A percentile compares a stretch with the other conserved stretches of the same genome.
phyloP scores from a whole-genome alignment of 2,888 invertebrate species.

The Epistrophella euchroma region DNA sequence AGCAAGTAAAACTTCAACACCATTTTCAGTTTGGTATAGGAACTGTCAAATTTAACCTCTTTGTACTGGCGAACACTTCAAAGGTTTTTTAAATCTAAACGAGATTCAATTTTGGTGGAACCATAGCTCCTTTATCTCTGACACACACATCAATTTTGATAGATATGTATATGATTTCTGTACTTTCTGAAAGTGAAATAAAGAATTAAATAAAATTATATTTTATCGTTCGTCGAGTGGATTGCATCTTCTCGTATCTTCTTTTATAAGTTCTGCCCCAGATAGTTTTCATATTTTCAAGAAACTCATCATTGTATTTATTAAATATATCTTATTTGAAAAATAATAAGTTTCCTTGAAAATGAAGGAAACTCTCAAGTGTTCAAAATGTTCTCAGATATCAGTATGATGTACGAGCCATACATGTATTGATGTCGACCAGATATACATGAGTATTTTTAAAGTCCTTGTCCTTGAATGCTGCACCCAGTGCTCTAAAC shows the following conservation, averaged over 20 bases:
- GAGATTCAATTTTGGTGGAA: too few relatives aligned
- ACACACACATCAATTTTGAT: too few relatives aligned
- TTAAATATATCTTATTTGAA: not conserved
- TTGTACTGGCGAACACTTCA: too few relatives aligned
- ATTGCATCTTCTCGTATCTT: constrained; percentile 10
- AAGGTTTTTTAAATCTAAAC: too few relatives aligned
- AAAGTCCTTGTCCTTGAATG: constrained; percentile 21
- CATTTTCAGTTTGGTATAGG: too few relatives aligned
- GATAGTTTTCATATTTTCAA: constrained; percentile 6
- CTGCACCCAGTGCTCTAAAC: not conserved
- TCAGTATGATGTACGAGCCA: not conserved
- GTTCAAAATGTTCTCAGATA: constrained; percentile 11
- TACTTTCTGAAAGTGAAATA: too few relatives aligned
- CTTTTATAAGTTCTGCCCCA: not conserved
- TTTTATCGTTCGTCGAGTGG: not conserved
- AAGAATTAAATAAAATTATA: not conserved
- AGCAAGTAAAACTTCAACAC: too few relatives aligned
- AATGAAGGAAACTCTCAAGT: constrained; percentile 7
- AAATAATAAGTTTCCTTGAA: constrained; percentile 6
- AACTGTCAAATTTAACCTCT: too few relatives aligned
- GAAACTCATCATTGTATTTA: constrained; percentile 9
- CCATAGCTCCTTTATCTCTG: too few relatives aligned
- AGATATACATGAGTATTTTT: not conserved
- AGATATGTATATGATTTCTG: too few relatives aligned
- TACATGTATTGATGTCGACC: constrained; percentile 6